Evolutionary conservation across 2,113 vertebrate species (phyloP).

Genomic region (Corvus hawaiiensis): DNA sequence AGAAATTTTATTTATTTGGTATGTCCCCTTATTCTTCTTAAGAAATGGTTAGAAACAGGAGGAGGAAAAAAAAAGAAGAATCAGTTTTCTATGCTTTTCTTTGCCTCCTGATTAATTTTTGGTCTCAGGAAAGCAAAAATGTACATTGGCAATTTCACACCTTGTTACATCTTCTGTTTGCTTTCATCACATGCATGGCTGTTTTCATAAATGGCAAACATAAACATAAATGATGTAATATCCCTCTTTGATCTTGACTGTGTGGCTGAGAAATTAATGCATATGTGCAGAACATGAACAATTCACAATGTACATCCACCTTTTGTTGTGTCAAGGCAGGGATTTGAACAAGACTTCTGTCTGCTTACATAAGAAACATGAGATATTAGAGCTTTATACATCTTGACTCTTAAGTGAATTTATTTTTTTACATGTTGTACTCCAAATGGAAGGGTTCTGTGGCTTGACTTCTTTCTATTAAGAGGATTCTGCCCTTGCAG

Average conservation of each 20-base stretch:
- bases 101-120: slow-evolving; percentile 45
- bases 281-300: not conserved
- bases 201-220: not conserved
- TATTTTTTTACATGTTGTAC: not conserved
- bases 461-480: not conserved
- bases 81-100: not conserved
- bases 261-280: slow-evolving; percentile 5
- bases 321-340: not conserved
- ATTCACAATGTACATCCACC: not conserved
- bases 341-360: not conserved
- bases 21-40: not conserved
- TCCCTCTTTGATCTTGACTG: not conserved
- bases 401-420: not conserved
- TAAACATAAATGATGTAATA: not conserved
- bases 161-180: slow-evolving; percentile 38
- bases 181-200: slow-evolving; percentile 3
- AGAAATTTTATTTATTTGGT: not conserved
- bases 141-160: slow-evolving; percentile 33
- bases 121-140: not conserved
- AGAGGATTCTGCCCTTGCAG: slow-evolving; percentile 42
- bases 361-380: not conserved
- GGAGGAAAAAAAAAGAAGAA: not conserved
- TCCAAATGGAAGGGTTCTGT: not conserved
- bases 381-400: not conserved
- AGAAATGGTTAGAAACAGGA: not conserved